Conservation (phyloP, 2,888 invertebrate species). For the Caprella mutica region DNA sequence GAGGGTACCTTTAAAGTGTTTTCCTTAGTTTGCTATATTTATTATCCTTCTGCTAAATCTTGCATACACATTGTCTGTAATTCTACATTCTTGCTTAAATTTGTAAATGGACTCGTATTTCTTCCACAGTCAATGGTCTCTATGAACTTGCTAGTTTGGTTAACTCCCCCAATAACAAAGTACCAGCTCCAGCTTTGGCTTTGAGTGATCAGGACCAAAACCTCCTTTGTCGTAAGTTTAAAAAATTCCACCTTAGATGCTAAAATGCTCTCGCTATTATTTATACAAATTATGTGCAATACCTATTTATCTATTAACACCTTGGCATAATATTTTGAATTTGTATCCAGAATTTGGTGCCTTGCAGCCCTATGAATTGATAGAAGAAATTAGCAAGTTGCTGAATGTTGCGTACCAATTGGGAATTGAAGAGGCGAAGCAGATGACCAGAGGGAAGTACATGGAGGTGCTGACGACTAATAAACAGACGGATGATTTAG, state of each 20-base stretch:
- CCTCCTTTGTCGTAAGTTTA: slow-evolving; percentile 62
- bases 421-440: slow-evolving; percentile 86
- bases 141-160: slow-evolving; percentile 66
- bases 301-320: neutral
- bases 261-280: neutral
- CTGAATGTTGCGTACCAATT: slow-evolving; percentile 90
- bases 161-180: slow-evolving; percentile 45
- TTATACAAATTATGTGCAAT: neutral
- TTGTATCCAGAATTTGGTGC: slow-evolving; percentile 49
- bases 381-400: slow-evolving; percentile 84
- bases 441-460: slow-evolving; percentile 91
- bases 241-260: neutral
- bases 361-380: slow-evolving; percentile 66
- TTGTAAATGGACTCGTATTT: too few relatives aligned
- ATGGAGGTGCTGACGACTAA: slow-evolving; percentile 55
- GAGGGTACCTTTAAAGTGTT: too few relatives aligned
- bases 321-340: too few relatives aligned
- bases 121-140: slow-evolving; percentile 72
- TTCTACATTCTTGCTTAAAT: too few relatives aligned
- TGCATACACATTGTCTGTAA: too few relatives aligned
- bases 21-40: too few relatives aligned
- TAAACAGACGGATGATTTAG: too few relatives aligned
- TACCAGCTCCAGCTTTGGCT: slow-evolving; percentile 31
- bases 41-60: too few relatives aligned
- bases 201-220: slow-evolving; percentile 46